phyloP scores from a whole-genome alignment of 23 tunicate species.

The Styela plicata region DNA sequence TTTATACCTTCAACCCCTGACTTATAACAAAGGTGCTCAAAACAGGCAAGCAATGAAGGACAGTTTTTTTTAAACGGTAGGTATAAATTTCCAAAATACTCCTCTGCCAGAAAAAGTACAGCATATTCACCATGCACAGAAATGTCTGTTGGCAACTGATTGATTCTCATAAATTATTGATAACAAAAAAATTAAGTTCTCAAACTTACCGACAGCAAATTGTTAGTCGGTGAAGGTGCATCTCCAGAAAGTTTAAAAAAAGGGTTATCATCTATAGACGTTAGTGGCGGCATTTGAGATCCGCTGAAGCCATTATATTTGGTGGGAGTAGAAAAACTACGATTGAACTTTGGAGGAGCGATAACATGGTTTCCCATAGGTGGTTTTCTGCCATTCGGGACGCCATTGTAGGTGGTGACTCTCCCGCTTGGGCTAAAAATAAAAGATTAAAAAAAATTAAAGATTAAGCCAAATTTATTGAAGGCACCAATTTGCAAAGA shows the following conservation, averaged over 20 bases:
- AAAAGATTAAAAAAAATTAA: too few relatives aligned
- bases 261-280: constrained; percentile 72
- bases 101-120: too few relatives aligned
- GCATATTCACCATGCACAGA: too few relatives aligned
- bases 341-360: constrained; percentile 60
- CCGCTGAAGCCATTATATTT: constrained; percentile 44
- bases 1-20: too few relatives aligned
- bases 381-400: constrained; percentile 22
- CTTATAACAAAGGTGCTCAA: too few relatives aligned
- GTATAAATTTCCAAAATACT: too few relatives aligned
- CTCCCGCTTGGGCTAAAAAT: constrained; percentile 22
- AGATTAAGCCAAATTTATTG: too few relatives aligned
- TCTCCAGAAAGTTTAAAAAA: constrained; percentile 70
- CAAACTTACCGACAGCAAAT: constrained; percentile 26
- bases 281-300: constrained; percentile 26
- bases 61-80: too few relatives aligned
- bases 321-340: constrained; percentile 87
- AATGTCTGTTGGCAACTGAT: too few relatives aligned
- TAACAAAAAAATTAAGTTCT: background rate
- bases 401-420: constrained; percentile 27
- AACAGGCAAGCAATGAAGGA: too few relatives aligned
- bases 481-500: too few relatives aligned
- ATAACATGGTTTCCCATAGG: constrained; percentile 15
- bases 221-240: background rate
- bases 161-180: too few relatives aligned